phyloP scores from a whole-genome alignment of 2,888 invertebrate species.

The Pseudoips prasinana region DNA sequence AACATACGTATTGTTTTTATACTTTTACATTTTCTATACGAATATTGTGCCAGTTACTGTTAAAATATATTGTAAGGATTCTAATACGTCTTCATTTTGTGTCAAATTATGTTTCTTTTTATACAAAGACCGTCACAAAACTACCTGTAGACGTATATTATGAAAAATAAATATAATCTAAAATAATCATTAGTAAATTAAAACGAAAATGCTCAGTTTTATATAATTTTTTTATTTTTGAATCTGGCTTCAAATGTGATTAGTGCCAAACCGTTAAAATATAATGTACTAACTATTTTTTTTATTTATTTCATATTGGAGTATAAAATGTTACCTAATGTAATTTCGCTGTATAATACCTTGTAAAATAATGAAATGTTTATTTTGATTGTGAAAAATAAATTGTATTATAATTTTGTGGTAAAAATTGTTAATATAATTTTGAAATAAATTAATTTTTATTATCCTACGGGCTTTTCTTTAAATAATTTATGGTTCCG shows the following conservation, averaged over 20 bases:
- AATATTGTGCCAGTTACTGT: slow-evolving; percentile 76
- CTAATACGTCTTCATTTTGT: background rate
- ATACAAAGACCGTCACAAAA: slow-evolving; percentile 7
- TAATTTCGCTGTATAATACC: slow-evolving; percentile 57
- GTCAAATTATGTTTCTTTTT: slow-evolving; percentile 5
- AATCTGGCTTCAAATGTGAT: slow-evolving; percentile 45
- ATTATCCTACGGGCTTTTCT: slow-evolving; percentile 33
- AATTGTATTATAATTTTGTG: slow-evolving; percentile 50
- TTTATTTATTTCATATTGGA: slow-evolving; percentile 57
- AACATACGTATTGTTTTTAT: no score
- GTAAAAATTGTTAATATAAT: slow-evolving; percentile 57
- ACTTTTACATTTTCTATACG: slow-evolving; percentile 47
- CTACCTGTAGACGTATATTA: slow-evolving; percentile 16
- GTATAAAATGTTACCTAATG: slow-evolving; percentile 64
- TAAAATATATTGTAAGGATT: slow-evolving; percentile 34
- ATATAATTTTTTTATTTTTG: slow-evolving; percentile 27
- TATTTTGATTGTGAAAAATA: slow-evolving; percentile 41
- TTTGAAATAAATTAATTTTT: slow-evolving; percentile 70
- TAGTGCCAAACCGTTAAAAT: slow-evolving; percentile 63
- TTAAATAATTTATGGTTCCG: no score
- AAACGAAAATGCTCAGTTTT: slow-evolving; percentile 59
- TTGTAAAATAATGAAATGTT: slow-evolving; percentile 51
- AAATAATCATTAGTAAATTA: slow-evolving; percentile 26
- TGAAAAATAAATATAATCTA: slow-evolving; percentile 19
- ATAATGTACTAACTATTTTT: slow-evolving; percentile 26